phyloP scores from a whole-genome alignment of 2,888 invertebrate species.

The Aspidiotus destructor region DNA sequence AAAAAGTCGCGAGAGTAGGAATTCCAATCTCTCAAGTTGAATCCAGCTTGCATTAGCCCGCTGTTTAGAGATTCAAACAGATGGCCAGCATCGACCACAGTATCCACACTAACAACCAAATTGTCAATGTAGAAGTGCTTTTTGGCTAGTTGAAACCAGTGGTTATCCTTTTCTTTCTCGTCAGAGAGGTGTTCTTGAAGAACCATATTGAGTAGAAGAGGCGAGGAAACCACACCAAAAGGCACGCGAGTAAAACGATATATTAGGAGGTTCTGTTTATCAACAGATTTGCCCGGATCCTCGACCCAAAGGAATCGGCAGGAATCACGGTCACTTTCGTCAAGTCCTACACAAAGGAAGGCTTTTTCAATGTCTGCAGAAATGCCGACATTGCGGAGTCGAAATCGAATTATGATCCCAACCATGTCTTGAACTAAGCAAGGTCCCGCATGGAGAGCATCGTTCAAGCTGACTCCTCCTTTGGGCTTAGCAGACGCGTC shows the following conservation, averaged over 20 bases:
- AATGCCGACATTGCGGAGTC: too few relatives aligned
- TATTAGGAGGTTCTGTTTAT: neutral
- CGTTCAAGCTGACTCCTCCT: too few relatives aligned
- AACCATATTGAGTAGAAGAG: neutral
- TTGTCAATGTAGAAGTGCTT: too few relatives aligned
- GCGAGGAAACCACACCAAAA: neutral
- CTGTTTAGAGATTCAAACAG: neutral
- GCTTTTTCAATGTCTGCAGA: slow-evolving; percentile 7
- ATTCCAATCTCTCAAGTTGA: slow-evolving; percentile 5
- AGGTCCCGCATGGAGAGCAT: too few relatives aligned
- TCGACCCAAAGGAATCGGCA: neutral
- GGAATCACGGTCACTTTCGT: neutral
- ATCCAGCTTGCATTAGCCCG: neutral
- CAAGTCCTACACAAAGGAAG: neutral
- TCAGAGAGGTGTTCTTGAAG: too few relatives aligned
- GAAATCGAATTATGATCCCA: too few relatives aligned
- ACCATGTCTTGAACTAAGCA: too few relatives aligned
- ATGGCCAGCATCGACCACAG: neutral
- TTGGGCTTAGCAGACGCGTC: too few relatives aligned
- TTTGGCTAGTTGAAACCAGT: too few relatives aligned
- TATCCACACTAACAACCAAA: neutral
- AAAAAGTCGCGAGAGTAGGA: neutral
- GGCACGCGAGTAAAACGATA: slow-evolving; percentile 7
- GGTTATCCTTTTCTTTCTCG: too few relatives aligned
- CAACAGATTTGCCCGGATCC: neutral